Conservation (phyloP, 2,113 vertebrate species). For the Narcine bancroftii region DNA sequence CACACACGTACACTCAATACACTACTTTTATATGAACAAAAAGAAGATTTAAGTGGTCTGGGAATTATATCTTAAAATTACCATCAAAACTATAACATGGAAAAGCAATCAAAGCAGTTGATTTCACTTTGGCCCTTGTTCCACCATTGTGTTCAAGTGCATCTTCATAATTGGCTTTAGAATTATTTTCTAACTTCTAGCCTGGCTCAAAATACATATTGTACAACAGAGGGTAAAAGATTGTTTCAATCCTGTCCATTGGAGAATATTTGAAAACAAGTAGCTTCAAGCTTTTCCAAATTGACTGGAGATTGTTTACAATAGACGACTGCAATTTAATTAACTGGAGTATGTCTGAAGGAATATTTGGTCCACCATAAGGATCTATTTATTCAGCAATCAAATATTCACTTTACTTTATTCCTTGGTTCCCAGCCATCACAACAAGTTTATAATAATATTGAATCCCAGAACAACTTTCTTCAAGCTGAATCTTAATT, state of each 20-base stretch:
- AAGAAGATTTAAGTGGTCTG: conserved; percentile 10
- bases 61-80: conserved; percentile 21
- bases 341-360: neutral
- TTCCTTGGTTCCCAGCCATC: neutral
- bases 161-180: neutral
- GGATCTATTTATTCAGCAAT: neutral
- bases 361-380: neutral
- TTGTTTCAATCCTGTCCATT: neutral
- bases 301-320: neutral
- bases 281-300: neutral
- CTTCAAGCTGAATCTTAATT: no score
- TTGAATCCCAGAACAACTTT: no score
- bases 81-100: neutral
- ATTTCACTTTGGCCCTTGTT: neutral
- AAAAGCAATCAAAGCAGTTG: conserved; percentile 23
- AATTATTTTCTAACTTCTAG: neutral
- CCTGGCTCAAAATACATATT: neutral
- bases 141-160: neutral
- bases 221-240: neutral
- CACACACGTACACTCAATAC: neutral
- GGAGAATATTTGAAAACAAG: neutral
- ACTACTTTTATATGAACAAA: neutral
- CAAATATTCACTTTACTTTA: neutral
- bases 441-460: no score
- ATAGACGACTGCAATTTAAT: neutral